Evolutionary conservation across 2,113 vertebrate species (phyloP).

Genomic region (Microtus oregoni): DNA sequence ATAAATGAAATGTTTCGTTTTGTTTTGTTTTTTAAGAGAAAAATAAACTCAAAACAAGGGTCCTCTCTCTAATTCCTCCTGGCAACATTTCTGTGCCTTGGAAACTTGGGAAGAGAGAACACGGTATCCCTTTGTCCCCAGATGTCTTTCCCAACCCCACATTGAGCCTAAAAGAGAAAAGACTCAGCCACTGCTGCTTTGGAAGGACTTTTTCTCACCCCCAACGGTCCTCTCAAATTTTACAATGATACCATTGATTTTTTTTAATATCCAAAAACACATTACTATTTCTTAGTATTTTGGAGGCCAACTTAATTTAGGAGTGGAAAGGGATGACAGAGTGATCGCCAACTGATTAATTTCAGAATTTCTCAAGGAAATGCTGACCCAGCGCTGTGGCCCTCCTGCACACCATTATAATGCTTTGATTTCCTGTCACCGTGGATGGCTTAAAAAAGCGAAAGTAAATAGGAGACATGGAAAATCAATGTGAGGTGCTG

Average conservation of each 20-base stretch:
- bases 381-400: constrained; percentile 78
- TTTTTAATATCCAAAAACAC: constrained; percentile 68
- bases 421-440: constrained; percentile 84
- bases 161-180: constrained; percentile 9
- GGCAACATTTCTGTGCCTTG: background rate
- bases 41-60: background rate
- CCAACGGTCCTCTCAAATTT: constrained; percentile 35
- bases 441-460: constrained; percentile 65
- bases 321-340: constrained; percentile 69
- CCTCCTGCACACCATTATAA: constrained; percentile 56
- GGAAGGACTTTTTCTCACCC: background rate
- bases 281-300: background rate
- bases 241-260: constrained; percentile 64
- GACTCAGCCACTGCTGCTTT: background rate
- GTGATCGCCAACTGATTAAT: constrained; percentile 78
- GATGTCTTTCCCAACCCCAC: constrained; percentile 6
- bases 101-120: background rate
- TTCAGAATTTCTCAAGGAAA: constrained; percentile 81
- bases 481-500: constrained; percentile 80
- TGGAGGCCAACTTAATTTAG: constrained; percentile 80
- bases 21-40: background rate
- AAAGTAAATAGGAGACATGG: constrained; percentile 81
- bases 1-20: background rate
- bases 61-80: background rate
- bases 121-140: background rate